Evolutionary conservation across 2,113 vertebrate genomes (phyloP).

Genomic region (Erythrolamprus reginae): DNA sequence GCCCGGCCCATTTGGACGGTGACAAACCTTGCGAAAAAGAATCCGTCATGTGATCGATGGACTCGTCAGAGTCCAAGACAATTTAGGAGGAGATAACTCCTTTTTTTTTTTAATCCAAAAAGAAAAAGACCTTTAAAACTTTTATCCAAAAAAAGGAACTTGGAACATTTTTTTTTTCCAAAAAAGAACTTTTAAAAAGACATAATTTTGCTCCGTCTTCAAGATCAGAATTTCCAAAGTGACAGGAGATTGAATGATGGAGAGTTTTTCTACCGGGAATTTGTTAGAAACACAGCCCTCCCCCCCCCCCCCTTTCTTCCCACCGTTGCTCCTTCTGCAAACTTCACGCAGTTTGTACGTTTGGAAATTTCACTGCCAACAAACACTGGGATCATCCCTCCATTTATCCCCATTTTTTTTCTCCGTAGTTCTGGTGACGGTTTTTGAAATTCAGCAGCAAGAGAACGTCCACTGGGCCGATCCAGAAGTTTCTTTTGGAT

Average conservation of each 20-base stretch:
- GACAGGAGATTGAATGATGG: background rate
- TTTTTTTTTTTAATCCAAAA: background rate
- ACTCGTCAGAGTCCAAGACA: fast-evolving
- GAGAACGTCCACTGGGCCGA: background rate
- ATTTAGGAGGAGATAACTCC: background rate
- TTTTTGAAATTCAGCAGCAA: background rate
- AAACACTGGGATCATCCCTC: background rate
- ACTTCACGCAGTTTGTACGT: background rate
- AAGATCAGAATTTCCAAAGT: background rate
- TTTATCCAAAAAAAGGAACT: background rate
- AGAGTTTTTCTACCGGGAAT: background rate
- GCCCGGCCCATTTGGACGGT: background rate
- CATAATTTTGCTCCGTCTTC: background rate
- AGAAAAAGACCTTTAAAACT: background rate
- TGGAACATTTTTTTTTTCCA: background rate
- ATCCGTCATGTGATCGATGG: slow-evolving; percentile 71
- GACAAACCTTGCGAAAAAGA: slow-evolving; percentile 60
- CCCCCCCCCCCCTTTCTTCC: background rate
- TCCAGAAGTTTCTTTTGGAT: background rate
- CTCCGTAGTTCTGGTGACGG: background rate
- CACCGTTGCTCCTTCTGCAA: too few relatives aligned
- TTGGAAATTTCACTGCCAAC: background rate
- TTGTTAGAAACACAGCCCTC: background rate
- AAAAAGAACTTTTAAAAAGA: background rate
- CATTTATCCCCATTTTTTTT: background rate